Conservation (phyloP, 2,797 vertebrate species). For the Spinibarbus caldwelli region DNA sequence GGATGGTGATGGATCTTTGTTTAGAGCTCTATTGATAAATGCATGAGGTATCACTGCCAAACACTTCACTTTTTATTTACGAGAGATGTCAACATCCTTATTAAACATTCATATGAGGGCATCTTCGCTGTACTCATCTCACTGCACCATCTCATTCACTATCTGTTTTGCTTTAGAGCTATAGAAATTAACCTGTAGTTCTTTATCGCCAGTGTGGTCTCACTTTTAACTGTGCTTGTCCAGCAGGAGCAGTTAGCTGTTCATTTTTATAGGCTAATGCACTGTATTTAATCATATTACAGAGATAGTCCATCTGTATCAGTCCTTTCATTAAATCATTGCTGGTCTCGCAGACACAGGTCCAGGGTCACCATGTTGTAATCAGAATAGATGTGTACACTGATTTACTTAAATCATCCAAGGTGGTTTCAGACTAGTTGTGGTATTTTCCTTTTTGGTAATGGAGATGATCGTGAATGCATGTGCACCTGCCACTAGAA, state of each 20-base stretch:
- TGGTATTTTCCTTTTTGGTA: background rate
- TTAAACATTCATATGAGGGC: constrained; percentile 20
- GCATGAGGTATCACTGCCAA: background rate
- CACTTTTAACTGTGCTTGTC: background rate
- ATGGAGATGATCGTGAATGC: background rate
- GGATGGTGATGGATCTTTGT: background rate
- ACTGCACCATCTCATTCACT: background rate
- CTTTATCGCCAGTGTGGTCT: background rate
- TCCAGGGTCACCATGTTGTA: background rate
- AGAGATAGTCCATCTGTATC: background rate
- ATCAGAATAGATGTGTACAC: background rate
- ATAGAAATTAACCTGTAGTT: background rate
- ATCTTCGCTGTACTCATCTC: background rate
- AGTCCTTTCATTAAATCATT: background rate
- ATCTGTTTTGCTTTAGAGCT: background rate
- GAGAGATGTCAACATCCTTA: background rate
- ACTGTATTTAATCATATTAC: constrained; percentile 4
- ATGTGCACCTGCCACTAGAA: background rate
- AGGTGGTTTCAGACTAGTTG: background rate
- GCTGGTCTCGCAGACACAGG: background rate
- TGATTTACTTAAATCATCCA: background rate
- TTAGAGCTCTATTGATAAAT: constrained; percentile 9
- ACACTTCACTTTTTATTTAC: constrained; percentile 19
- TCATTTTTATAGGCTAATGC: constrained; percentile 4
- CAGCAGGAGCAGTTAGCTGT: background rate